These are phyloP conservation scores for Muricea muricata DNA, from an alignment of 92 coral and sea anemone species.

Conservation along the genomic window DNA sequence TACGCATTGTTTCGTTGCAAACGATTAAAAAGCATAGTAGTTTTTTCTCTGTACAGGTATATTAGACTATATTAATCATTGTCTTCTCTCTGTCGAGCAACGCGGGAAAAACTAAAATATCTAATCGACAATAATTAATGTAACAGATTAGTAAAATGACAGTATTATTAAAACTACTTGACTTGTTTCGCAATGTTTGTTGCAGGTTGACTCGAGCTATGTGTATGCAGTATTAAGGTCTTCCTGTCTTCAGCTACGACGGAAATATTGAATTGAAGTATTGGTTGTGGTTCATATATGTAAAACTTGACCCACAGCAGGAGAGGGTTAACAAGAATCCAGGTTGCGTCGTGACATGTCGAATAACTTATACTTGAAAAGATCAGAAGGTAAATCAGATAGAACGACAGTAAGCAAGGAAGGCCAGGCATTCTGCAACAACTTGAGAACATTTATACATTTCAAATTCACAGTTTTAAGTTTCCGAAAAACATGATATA, in stretches of 20 bases:
- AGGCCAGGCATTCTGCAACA: background rate
- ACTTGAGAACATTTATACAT: background rate
- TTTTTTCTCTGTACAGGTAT: too few species aligned
- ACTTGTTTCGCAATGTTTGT: conserved; percentile 15
- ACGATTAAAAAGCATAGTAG: too few species aligned
- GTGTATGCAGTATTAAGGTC: background rate
- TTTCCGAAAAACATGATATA: conserved; percentile 7
- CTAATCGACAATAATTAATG: background rate
- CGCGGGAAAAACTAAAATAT: too few species aligned
- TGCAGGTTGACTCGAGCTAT: background rate
- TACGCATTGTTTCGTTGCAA: too few species aligned
- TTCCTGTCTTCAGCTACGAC: background rate
- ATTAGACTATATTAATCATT: too few species aligned
- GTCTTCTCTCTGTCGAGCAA: too few species aligned
- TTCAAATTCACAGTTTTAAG: background rate
- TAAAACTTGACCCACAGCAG: conserved; percentile 52
- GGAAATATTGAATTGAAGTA: conserved; percentile 29
- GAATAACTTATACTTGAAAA: background rate
- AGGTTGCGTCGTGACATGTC: conserved; percentile 37
- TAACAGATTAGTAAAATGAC: background rate
- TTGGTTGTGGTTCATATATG: background rate
- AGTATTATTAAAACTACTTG: background rate
- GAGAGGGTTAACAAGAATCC: conserved; percentile 46
- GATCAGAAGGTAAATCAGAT: background rate
- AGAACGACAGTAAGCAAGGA: background rate